These are phyloP conservation scores for Callimorpha dominula DNA, from an alignment of 2,888 invertebrate species.

Conservation along the genomic window DNA sequence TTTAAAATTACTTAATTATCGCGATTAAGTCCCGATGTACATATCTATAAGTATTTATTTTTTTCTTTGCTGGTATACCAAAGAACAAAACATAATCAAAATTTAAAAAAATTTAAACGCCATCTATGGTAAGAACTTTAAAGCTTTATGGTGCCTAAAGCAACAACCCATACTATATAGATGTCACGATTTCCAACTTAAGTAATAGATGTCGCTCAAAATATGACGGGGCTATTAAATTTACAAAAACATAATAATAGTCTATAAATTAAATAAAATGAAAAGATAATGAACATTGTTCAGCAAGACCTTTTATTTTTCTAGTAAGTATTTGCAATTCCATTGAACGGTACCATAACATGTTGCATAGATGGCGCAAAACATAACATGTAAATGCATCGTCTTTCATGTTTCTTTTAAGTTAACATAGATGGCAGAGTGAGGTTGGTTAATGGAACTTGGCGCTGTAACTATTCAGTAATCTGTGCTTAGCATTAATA, in stretches of 20 bases:
- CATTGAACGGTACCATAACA: neutral
- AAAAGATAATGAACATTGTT: neutral
- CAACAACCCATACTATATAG: neutral
- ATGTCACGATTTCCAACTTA: neutral
- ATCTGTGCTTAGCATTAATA: too few species aligned
- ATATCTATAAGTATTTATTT: too few species aligned
- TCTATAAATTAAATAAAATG: neutral
- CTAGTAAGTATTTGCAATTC: neutral
- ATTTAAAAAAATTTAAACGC: neutral
- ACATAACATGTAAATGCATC: neutral
- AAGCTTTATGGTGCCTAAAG: neutral
- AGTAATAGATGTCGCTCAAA: slow-evolving; percentile 3
- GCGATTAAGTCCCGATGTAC: too few species aligned
- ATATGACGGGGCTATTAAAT: too few species aligned
- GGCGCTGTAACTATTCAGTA: too few species aligned
- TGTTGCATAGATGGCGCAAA: neutral
- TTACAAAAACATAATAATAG: neutral
- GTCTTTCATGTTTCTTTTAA: neutral
- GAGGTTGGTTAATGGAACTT: neutral
- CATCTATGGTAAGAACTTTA: neutral
- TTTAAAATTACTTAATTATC: too few species aligned
- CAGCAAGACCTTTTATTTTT: neutral
- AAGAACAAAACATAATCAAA: neutral
- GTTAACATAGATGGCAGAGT: neutral
- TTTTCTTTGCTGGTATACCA: too few species aligned